Percentiles rank a stretch among this genome's conserved stretches.
Conservation (phyloP, 2,888 invertebrate species). For the Netelia fuscicornis region DNA sequence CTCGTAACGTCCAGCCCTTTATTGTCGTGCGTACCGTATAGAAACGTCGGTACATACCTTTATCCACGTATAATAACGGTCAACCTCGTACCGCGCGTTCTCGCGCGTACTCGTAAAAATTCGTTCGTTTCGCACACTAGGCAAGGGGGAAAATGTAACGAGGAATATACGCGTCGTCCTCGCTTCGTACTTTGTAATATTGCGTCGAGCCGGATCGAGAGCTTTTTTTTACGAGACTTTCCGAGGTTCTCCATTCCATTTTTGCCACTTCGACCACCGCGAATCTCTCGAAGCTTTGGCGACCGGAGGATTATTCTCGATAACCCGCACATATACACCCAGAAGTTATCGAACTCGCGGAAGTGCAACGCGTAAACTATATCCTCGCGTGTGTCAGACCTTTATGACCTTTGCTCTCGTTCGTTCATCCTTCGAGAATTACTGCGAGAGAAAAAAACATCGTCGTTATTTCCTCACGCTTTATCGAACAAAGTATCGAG, state of each 20-base stretch:
- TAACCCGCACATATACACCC: not conserved
- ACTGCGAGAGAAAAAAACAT: not conserved
- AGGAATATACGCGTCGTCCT: not conserved
- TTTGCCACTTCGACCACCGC: not conserved
- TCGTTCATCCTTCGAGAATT: not conserved
- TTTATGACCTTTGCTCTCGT: conserved; percentile 12
- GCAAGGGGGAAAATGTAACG: conserved; percentile 39
- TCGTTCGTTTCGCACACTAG: not conserved
- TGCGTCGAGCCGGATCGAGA: conserved; percentile 1
- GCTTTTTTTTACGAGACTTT: conserved; percentile 40
- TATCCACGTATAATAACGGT: not conserved
- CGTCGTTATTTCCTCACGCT: not conserved
- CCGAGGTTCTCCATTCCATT: conserved; percentile 19
- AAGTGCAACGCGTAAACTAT: not conserved
- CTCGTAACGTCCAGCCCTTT: conserved; percentile 37
- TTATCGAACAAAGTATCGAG: too few species aligned
- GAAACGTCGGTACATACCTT: not conserved
- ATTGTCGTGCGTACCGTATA: conserved; percentile 29
- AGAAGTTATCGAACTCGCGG: conserved; percentile 32
- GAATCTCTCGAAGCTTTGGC: conserved; percentile 5
- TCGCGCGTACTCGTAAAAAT: conserved; percentile 19
- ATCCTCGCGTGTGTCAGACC: conserved; percentile 11
- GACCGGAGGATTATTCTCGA: conserved; percentile 7
- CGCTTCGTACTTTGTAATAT: conserved; percentile 23
- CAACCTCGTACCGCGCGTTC: too few species aligned